Conservation (phyloP, 2,888 invertebrate genomes). For the Cyaniris semiargus region DNA sequence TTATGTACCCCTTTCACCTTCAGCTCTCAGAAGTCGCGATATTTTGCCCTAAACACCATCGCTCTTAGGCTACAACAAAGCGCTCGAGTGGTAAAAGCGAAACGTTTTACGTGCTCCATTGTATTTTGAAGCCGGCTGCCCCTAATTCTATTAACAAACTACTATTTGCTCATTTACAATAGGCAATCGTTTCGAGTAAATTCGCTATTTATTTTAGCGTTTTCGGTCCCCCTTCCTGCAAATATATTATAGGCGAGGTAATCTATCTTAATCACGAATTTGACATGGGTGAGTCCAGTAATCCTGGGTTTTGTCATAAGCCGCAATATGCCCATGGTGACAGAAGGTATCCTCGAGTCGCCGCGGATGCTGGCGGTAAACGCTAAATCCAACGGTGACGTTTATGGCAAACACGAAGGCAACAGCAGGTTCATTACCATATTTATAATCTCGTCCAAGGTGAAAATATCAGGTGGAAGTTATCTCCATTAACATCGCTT, state of each 20-base stretch:
- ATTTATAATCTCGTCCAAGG: conserved; percentile 30
- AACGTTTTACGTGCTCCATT: conserved; percentile 68
- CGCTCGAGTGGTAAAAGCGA: conserved; percentile 63
- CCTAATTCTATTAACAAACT: conserved; percentile 63
- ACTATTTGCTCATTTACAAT: conserved; percentile 58
- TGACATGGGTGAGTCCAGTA: conserved; percentile 52
- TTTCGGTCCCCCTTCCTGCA: neutral
- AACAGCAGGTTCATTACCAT: conserved; percentile 27
- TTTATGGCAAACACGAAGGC: conserved; percentile 50
- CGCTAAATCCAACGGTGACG: conserved; percentile 68
- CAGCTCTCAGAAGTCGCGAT: conserved; percentile 32
- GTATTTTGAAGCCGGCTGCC: conserved; percentile 56
- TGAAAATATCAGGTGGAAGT: conserved; percentile 12
- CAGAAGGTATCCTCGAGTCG: conserved; percentile 62
- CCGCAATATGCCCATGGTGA: conserved; percentile 73
- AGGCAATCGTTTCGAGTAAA: conserved; percentile 53
- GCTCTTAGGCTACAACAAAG: conserved; percentile 40
- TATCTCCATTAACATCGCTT: neutral
- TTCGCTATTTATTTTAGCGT: conserved; percentile 24
- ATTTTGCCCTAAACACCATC: conserved; percentile 38
- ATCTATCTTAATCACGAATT: conserved; percentile 19
- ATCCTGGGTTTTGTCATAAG: conserved; percentile 74
- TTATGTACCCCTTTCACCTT: conserved; percentile 30
- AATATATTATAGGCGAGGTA: neutral
- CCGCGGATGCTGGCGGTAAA: conserved; percentile 52